phyloP scores from a whole-genome alignment of 2,797 vertebrate genomes.

The Phrynocephalus vlangalii region DNA sequence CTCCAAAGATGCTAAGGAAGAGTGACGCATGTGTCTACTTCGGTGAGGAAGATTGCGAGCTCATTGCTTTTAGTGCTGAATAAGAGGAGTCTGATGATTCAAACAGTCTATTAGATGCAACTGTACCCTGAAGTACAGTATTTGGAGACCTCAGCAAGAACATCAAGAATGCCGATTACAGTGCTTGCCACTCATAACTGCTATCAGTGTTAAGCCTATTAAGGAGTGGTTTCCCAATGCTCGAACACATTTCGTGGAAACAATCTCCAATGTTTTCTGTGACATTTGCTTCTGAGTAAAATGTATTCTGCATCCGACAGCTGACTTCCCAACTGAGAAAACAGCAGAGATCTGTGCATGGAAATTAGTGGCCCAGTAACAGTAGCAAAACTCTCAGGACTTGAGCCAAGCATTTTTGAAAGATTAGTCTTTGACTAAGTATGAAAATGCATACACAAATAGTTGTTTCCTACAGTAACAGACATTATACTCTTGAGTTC shows the following conservation, averaged over 20 bases:
- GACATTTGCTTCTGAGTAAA: not conserved
- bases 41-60: not conserved
- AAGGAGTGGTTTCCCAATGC: not conserved
- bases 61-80: not conserved
- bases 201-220: not conserved
- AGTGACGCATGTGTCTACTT: constrained; percentile 2
- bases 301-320: not conserved
- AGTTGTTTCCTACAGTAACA: not conserved
- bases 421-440: not conserved
- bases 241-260: not conserved
- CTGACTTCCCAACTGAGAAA: not conserved
- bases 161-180: not conserved
- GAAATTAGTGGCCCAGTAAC: not conserved
- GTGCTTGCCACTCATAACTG: not conserved
- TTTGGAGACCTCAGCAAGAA: not conserved
- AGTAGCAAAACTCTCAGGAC: not conserved
- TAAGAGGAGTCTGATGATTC: not conserved
- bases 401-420: not conserved
- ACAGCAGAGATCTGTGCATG: not conserved
- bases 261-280: not conserved
- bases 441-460: not conserved
- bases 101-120: not conserved
- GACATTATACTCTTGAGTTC: not conserved
- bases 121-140: not conserved
- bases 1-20: constrained; percentile 3